Evolutionary conservation across 1,140 invertebrate species (phyloP), one percentile per base, ranked within the genome.

Genomic region (Yoshiicerus persimilis): DNA sequence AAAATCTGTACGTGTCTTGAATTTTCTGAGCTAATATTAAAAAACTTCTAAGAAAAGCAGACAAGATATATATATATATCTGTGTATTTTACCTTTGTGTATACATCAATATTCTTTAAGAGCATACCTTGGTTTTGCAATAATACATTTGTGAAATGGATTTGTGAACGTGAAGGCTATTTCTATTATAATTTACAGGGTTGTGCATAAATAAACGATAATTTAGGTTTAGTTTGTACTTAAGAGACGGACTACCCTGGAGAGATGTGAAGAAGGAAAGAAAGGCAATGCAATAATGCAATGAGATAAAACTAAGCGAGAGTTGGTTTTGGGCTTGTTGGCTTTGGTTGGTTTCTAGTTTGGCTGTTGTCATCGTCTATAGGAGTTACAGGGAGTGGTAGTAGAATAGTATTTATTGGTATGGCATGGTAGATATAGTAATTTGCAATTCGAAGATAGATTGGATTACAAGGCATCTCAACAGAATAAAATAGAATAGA

Each of bases 401-500:
- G 66, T 70, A 13, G 25, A 10, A 10, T 16, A 70, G 66, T 70
- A 70, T 27, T 70, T 70, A 70, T 27, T 70, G 25, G 34, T n/a
- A n/a, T 38, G 30, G 75, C 5, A 36, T 23, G 32, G 34, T 77
- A 36, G 32, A 80, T 27, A 70, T 80, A 80, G 75, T 80, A 80
- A 75, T 39, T 62, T 38, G 86, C 64, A 87, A 87, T 75, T 39
- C 41, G 86, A 64, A 86, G 41, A 86, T 66, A 62, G 41, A 66
- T 86, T 62, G 34, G 86, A 85, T 56, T 85, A 85, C 39, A 85
- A 85, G 47, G 39, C 47, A 85, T 62, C 39, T 85, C 84, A 85
- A 85, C 75, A 80, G 75, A 80, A 80, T 80, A 80, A 80, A 80
- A 80, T 80, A 80, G 75, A 80, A 80, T 80, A 80, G 75, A 80